Evolutionary conservation across 2,888 invertebrate species (phyloP).

Genomic region (Agrenia bidenticulata): DNA sequence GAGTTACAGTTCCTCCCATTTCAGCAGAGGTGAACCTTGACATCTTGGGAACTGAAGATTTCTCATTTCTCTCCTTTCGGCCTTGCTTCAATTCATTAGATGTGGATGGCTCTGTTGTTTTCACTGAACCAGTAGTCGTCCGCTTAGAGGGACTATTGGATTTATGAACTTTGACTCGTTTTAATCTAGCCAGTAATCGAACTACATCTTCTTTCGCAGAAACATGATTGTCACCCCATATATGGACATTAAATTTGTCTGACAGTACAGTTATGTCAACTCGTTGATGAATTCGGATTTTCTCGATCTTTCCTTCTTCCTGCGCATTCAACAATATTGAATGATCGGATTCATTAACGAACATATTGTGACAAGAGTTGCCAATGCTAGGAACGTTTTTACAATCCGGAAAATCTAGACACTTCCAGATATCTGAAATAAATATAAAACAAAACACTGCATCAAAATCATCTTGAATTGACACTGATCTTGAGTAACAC

Average conservation of each 20-base stretch:
- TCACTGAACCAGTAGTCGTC: too few relatives aligned
- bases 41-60: too few relatives aligned
- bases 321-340: conserved; percentile 18
- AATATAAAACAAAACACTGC: too few relatives aligned
- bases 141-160: too few relatives aligned
- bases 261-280: conserved; percentile 27
- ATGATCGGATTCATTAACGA: conserved; percentile 14
- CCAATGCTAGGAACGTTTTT: background rate
- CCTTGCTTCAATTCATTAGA: too few relatives aligned
- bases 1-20: too few relatives aligned
- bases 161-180: background rate
- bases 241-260: conserved; percentile 24
- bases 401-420: background rate
- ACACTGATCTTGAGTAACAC: too few relatives aligned
- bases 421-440: background rate
- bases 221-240: conserved; percentile 16
- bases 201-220: conserved; percentile 25
- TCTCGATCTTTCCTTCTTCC: conserved; percentile 11
- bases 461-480: too few relatives aligned
- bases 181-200: background rate
- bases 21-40: too few relatives aligned
- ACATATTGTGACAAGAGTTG: conserved; percentile 2
- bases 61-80: too few relatives aligned
- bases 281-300: conserved; percentile 16
- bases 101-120: too few relatives aligned